Evolutionary conservation across 2,797 vertebrate genomes (phyloP).

Genomic region (Gallinago stenura): DNA sequence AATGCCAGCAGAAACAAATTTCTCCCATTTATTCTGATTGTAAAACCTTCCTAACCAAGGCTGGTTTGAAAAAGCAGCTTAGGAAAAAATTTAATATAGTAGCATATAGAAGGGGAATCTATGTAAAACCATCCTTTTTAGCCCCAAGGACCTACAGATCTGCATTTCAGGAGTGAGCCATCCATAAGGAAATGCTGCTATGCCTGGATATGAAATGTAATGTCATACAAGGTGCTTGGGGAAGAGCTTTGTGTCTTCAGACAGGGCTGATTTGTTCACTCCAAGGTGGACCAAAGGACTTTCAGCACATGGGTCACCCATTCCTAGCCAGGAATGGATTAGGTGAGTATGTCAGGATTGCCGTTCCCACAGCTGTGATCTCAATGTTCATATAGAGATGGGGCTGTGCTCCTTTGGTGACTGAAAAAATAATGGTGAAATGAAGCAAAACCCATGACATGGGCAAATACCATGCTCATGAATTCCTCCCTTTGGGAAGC

Average conservation of each 20-base stretch:
- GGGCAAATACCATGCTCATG: neutral
- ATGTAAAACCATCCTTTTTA: neutral
- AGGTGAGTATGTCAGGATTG: neutral
- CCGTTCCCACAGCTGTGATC: neutral
- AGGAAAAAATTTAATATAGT: neutral
- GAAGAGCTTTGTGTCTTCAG: neutral
- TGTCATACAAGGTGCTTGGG: neutral
- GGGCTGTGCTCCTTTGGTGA: neutral
- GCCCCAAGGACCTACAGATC: neutral
- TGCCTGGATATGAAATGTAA: fast-evolving
- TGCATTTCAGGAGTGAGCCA: neutral
- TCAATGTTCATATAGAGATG: fast-evolving
- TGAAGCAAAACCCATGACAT: neutral
- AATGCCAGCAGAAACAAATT: neutral
- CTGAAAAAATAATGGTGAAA: fast-evolving
- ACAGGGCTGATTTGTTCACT: neutral
- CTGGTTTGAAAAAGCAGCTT: neutral
- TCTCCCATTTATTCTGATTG: neutral
- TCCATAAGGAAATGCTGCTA: neutral
- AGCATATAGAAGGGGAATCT: neutral
- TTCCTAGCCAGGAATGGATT: neutral
- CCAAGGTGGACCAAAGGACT: neutral
- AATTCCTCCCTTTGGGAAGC: neutral
- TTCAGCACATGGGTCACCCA: neutral
- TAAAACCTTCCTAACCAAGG: neutral